A percentile compares a stretch with the other conserved stretches of the same genome.
Conservation (phyloP, 2,888 invertebrate genomes). For the Frankliniella fusca region DNA sequence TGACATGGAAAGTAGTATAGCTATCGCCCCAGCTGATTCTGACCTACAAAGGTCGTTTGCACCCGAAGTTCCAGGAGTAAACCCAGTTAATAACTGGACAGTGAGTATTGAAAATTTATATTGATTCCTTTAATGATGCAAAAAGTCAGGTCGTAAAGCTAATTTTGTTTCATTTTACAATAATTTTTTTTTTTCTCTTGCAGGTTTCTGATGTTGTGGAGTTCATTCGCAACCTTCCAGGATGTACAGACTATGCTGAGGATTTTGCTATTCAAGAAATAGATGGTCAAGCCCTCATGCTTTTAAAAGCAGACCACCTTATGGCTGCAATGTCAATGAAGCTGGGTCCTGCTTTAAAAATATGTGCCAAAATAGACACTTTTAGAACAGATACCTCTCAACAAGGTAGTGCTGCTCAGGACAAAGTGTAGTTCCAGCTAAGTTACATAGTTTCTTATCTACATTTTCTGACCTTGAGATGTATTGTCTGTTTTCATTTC, state of each 20-base stretch:
- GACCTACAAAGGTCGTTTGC: not conserved
- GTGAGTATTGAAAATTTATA: not conserved
- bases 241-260: slow-evolving; percentile 88
- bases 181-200: slow-evolving; percentile 21
- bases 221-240: slow-evolving; percentile 82
- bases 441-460: not conserved
- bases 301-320: slow-evolving; percentile 89
- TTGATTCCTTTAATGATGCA: not conserved
- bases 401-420: not conserved
- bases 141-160: not conserved
- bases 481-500: not conserved
- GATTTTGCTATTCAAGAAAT: slow-evolving; percentile 94
- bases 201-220: slow-evolving; percentile 40
- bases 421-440: not conserved
- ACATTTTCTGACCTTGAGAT: not conserved
- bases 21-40: not conserved
- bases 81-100: not conserved
- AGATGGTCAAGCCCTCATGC: slow-evolving; percentile 88
- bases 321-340: slow-evolving; percentile 94
- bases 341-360: slow-evolving; percentile 91
- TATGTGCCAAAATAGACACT: slow-evolving; percentile 85
- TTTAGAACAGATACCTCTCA: slow-evolving; percentile 59
- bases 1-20: not conserved
- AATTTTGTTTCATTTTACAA: not conserved
- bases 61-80: not conserved